A percentile compares a stretch with the other conserved stretches of the same genome.
phyloP scores from a whole-genome alignment of 2,113 vertebrate species.

The Lanius collurio region DNA sequence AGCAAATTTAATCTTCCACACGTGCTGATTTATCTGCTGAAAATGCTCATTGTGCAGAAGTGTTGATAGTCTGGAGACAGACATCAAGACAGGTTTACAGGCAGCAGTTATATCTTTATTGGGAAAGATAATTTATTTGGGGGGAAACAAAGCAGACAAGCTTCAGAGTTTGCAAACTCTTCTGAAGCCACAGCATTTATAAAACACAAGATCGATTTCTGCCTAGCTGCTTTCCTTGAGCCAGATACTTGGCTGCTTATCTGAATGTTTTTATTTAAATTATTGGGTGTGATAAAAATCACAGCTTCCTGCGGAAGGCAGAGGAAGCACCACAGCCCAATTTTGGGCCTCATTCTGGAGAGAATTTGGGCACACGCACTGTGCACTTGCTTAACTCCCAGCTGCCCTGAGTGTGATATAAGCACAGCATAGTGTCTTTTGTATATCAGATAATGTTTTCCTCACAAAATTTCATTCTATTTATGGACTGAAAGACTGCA shows the following conservation, averaged over 20 bases:
- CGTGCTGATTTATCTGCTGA: not conserved
- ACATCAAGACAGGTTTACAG: slow-evolving; percentile 53
- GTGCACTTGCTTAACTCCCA: not conserved
- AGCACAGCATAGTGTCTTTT: not conserved
- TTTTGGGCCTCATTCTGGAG: not conserved
- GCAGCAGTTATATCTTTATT: slow-evolving; percentile 54
- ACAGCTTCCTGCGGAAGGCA: slow-evolving; percentile 23
- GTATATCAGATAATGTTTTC: not conserved
- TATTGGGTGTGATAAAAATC: slow-evolving; percentile 56
- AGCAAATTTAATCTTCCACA: not conserved
- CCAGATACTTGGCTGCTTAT: slow-evolving; percentile 48
- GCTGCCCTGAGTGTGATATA: not conserved
- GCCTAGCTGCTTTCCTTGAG: not conserved
- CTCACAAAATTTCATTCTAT: not conserved
- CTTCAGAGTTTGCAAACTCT: not conserved
- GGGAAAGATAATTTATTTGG: slow-evolving; percentile 33
- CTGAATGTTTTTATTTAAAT: slow-evolving; percentile 47
- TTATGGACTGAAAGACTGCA: not conserved
- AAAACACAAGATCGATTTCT: slow-evolving; percentile 36
- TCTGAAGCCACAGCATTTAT: not conserved
- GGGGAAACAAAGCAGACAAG: slow-evolving; percentile 16
- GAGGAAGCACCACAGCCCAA: not conserved
- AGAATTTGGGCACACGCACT: not conserved
- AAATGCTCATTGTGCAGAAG: not conserved
- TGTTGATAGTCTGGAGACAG: slow-evolving; percentile 48